A percentile compares a stretch with the other conserved stretches of the same genome.
Conservation (phyloP, 2,113 vertebrate genomes). For the Siniperca chuatsi region DNA sequence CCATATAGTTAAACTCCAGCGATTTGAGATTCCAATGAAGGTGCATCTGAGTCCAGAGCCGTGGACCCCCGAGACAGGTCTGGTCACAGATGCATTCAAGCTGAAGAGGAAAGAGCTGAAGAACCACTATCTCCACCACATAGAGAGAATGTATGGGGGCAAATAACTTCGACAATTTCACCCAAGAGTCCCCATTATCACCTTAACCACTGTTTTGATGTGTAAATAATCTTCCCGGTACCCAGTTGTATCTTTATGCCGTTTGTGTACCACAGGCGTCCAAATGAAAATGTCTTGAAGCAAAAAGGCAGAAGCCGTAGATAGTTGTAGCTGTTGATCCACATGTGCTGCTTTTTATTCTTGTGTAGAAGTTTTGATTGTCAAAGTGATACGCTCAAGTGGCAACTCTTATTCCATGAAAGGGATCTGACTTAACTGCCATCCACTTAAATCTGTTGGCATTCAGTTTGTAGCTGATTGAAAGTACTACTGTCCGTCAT, state of each 20-base stretch:
- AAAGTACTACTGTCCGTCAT: slow-evolving; percentile 40
- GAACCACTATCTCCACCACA: slow-evolving; percentile 95
- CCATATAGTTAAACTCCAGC: slow-evolving; percentile 91
- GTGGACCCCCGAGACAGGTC: slow-evolving; percentile 97
- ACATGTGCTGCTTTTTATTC: slow-evolving; percentile 55
- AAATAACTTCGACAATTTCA: slow-evolving; percentile 81
- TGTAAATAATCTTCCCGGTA: slow-evolving; percentile 51
- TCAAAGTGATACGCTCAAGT: slow-evolving; percentile 27
- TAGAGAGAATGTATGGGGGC: slow-evolving; percentile 96
- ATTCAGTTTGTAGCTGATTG: slow-evolving; percentile 10
- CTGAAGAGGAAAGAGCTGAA: slow-evolving; percentile 97
- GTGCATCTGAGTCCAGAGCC: slow-evolving; percentile 93
- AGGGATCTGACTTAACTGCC: slow-evolving; percentile 58
- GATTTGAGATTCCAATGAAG: slow-evolving; percentile 96
- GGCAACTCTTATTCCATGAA: slow-evolving; percentile 5
- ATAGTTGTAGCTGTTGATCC: slow-evolving; percentile 49
- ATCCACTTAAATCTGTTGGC: slow-evolving; percentile 39
- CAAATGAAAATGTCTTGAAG: slow-evolving; percentile 21
- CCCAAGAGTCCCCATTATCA: not conserved
- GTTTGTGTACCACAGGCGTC: slow-evolving; percentile 26
- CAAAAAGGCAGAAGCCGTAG: slow-evolving; percentile 50
- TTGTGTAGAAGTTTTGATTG: slow-evolving; percentile 23
- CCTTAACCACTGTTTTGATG: slow-evolving; percentile 29
- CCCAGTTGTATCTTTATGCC: slow-evolving; percentile 10
- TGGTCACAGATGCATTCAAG: slow-evolving; percentile 98